A percentile compares a stretch with the other conserved stretches of the same genome.
Evolutionary conservation across 2,113 vertebrate species (phyloP).

Genomic region (Nanorana parkeri): DNA sequence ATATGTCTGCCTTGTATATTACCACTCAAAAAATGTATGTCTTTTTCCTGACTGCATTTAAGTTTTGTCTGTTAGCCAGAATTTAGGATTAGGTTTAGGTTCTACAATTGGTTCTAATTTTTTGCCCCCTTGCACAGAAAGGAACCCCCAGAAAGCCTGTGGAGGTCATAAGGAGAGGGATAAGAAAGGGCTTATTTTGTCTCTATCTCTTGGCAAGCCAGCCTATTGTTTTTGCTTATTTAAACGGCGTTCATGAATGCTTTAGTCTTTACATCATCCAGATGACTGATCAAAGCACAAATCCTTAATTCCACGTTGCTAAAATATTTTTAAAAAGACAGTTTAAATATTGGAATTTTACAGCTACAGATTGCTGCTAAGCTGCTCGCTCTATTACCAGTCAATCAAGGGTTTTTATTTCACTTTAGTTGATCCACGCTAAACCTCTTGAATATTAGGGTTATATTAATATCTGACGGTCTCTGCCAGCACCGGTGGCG

Average conservation of each 20-base stretch:
- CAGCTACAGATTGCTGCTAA: conserved; percentile 74
- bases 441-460: conserved; percentile 67
- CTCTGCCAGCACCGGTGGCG: conserved; percentile 61
- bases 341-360: conserved; percentile 74
- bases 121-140: neutral
- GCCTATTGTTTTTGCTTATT: conserved; percentile 71
- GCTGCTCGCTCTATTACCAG: conserved; percentile 72
- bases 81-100: too few species aligned
- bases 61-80: too few species aligned
- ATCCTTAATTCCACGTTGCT: conserved; percentile 74
- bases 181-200: conserved; percentile 61
- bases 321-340: conserved; percentile 74
- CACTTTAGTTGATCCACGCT: conserved; percentile 66
- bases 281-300: conserved; percentile 76
- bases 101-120: too few species aligned
- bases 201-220: conserved; percentile 67
- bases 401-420: conserved; percentile 74
- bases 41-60: too few species aligned
- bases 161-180: conserved; percentile 11
- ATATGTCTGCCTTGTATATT: too few species aligned
- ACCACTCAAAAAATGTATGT: too few species aligned
- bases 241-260: conserved; percentile 70
- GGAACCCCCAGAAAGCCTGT: neutral
- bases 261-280: conserved; percentile 74
- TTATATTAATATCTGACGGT: conserved; percentile 65